Evolutionary conservation across 1,140 invertebrate genomes (phyloP).

Genomic region (Listronotus bonariensis): DNA sequence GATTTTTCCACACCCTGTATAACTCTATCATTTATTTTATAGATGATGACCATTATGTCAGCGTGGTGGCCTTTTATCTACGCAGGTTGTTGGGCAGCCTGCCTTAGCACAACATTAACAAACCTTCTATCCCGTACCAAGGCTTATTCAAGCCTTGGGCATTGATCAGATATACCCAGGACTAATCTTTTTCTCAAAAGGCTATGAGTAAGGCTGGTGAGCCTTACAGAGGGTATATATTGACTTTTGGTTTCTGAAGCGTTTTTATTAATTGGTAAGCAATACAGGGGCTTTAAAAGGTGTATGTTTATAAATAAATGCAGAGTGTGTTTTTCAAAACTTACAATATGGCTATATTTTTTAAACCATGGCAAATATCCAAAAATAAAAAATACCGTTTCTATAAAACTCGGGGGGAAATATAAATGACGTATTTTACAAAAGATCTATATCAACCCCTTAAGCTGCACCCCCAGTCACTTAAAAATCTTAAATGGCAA

Average conservation of each 20-base stretch:
- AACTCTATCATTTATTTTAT: slow-evolving; percentile 45
- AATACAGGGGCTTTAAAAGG: no score
- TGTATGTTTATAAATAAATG: no score
- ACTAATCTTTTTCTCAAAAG: slow-evolving; percentile 90
- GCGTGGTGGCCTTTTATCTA: slow-evolving; percentile 92
- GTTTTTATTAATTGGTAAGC: slow-evolving; percentile 87
- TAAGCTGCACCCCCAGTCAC: no score
- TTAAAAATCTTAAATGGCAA: no score
- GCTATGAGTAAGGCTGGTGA: slow-evolving; percentile 92
- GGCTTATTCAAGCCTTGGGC: slow-evolving; percentile 88
- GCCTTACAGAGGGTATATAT: slow-evolving; percentile 89
- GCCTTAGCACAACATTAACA: slow-evolving; percentile 92
- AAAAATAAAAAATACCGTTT: no score
- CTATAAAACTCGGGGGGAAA: no score
- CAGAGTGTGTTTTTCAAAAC: no score
- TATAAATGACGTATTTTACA: no score
- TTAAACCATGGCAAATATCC: no score
- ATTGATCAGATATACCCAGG: slow-evolving; percentile 95
- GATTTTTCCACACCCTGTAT: no score
- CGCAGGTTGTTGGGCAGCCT: slow-evolving; percentile 95
- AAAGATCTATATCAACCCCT: no score
- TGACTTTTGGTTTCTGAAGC: slow-evolving; percentile 85
- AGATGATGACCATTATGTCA: slow-evolving; percentile 93
- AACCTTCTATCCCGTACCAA: slow-evolving; percentile 94
- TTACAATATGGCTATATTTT: no score